phyloP scores from a whole-genome alignment of 2,888 invertebrate species.

The Dynastes grantii region DNA sequence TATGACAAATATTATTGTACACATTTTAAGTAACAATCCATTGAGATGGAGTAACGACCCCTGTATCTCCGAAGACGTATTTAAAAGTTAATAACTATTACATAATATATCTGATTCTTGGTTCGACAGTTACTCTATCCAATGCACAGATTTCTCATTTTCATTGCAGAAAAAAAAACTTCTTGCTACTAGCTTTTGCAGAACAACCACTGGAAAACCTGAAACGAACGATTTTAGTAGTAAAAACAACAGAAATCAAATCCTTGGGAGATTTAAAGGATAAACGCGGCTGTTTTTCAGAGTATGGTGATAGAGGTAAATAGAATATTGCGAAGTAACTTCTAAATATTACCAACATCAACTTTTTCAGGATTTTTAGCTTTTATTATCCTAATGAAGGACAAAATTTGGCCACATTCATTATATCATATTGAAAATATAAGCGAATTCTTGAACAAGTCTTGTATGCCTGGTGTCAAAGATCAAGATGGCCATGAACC shows the following conservation, averaged over 20 bases:
- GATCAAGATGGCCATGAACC: background rate
- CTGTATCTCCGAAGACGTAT: too few species aligned
- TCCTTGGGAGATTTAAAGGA: conserved; percentile 73
- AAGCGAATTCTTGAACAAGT: conserved; percentile 73
- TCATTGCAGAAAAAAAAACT: conserved; percentile 70
- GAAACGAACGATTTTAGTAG: conserved; percentile 72
- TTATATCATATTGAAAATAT: conserved; percentile 76
- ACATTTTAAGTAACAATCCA: too few species aligned
- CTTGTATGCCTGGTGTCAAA: conserved; percentile 74
- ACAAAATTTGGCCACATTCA: conserved; percentile 69
- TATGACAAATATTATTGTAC: too few species aligned
- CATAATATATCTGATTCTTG: too few species aligned
- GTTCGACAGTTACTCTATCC: too few species aligned
- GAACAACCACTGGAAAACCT: conserved; percentile 72
- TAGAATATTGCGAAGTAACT: background rate
- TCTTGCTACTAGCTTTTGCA: conserved; percentile 75
- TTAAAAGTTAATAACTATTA: too few species aligned
- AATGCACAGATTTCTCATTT: background rate
- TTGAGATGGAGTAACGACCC: too few species aligned
- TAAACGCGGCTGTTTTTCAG: conserved; percentile 78
- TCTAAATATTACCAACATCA: background rate
- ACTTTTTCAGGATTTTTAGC: conserved; percentile 73
- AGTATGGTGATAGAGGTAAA: conserved; percentile 78
- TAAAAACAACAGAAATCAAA: conserved; percentile 66
- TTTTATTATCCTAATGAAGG: conserved; percentile 74